Percentiles rank a stretch among this genome's conserved stretches.
Conservation (phyloP, 2,797 vertebrate genomes). For the Streptopelia turtur region DNA sequence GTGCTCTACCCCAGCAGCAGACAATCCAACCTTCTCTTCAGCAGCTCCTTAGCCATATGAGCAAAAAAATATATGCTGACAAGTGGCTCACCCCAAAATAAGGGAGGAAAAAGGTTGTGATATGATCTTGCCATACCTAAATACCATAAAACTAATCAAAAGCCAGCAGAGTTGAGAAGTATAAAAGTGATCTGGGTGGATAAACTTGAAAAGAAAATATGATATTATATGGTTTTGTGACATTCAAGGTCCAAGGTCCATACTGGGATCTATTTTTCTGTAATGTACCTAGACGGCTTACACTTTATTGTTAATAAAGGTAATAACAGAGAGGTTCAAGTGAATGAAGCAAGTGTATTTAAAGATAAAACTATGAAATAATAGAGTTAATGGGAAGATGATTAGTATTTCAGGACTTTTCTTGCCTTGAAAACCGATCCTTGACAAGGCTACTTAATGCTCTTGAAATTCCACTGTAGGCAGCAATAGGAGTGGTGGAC, state of each 20-base stretch:
- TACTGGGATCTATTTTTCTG: fast-evolving
- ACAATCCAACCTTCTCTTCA: background rate
- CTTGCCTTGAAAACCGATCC: background rate
- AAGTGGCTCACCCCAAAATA: background rate
- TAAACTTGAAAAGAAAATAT: background rate
- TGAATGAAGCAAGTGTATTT: background rate
- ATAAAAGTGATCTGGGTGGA: background rate
- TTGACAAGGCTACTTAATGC: background rate
- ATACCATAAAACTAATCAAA: background rate
- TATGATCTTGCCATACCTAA: background rate
- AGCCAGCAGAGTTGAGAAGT: background rate
- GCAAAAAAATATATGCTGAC: background rate
- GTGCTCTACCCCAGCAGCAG: background rate
- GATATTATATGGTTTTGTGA: fast-evolving
- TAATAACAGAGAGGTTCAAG: background rate
- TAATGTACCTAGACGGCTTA: background rate
- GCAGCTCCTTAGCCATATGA: background rate
- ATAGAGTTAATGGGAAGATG: background rate
- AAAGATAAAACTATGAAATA: background rate
- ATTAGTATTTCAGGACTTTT: background rate
- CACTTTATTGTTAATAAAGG: background rate
- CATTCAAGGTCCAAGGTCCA: background rate
- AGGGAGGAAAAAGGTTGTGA: background rate
- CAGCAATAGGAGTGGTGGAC: background rate
- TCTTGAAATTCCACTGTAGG: background rate